Evolutionary conservation across 2,113 vertebrate species (phyloP).

Genomic region (Oxyruncus cristatus): DNA sequence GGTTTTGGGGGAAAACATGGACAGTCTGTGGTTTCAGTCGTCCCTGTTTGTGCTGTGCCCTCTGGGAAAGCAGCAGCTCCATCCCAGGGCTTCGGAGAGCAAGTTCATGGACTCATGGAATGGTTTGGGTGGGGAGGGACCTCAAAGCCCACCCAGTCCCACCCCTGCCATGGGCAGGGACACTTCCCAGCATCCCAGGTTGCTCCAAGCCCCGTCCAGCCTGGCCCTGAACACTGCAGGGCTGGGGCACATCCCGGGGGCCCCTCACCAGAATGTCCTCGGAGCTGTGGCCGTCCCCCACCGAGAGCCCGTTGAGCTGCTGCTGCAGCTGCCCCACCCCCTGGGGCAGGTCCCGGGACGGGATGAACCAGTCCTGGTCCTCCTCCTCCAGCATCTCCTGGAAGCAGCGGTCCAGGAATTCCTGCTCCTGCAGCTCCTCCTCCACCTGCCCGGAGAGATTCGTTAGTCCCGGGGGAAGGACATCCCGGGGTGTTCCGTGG

Average conservation of each 20-base stretch:
- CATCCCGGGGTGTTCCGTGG: rapidly evolving
- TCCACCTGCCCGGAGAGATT: constrained; percentile 81
- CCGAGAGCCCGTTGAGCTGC: constrained; percentile 87
- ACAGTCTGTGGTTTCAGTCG: rapidly evolving
- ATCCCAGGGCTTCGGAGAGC: not conserved
- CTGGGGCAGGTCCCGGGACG: constrained; percentile 89
- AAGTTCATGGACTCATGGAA: not conserved
- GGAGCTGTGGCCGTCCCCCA: constrained; percentile 75
- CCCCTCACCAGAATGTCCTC: constrained; percentile 92
- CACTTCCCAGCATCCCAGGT: not conserved
- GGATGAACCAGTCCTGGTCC: constrained; percentile 98
- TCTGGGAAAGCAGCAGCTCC: not conserved
- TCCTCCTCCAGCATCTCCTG: constrained; percentile 99
- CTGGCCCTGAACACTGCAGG: not conserved
- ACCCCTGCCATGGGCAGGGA: not conserved
- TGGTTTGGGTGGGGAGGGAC: not conserved
- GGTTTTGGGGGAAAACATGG: rapidly evolving
- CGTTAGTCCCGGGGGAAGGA: rapidly evolving
- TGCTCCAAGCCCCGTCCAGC: not conserved
- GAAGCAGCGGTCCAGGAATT: constrained; percentile 96
- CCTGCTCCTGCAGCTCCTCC: constrained; percentile 95
- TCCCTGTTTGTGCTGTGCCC: too few relatives aligned
- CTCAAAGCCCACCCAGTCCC: not conserved
- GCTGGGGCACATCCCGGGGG: rapidly evolving
- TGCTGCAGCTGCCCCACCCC: constrained; percentile 90